phyloP scores from a whole-genome alignment of 2,888 invertebrate genomes.

The Phlogophora meticulosa region DNA sequence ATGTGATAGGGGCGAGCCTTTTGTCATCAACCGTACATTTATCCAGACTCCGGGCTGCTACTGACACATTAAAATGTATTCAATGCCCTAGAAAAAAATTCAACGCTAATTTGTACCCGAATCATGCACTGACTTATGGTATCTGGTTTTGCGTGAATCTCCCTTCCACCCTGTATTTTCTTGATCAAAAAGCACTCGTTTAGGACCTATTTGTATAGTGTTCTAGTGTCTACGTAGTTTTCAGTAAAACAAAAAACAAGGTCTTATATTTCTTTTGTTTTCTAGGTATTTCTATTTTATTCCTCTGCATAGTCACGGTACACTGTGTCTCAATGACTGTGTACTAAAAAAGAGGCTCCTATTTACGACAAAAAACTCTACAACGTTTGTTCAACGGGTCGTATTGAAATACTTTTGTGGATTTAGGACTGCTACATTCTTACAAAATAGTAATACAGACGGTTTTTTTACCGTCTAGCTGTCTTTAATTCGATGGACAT shows the following conservation, averaged over 20 bases:
- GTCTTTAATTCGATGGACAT: constrained; percentile 27
- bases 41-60: too few relatives aligned
- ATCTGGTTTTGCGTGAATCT: too few relatives aligned
- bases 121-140: too few relatives aligned
- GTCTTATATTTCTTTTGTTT: background rate
- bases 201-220: constrained; percentile 1
- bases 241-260: constrained; percentile 27
- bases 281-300: constrained; percentile 28
- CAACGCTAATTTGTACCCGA: too few relatives aligned
- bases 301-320: constrained; percentile 42
- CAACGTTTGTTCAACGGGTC: constrained; percentile 9
- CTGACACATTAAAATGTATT: too few relatives aligned
- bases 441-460: constrained; percentile 22
- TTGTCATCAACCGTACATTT: too few relatives aligned
- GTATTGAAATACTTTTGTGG: constrained; percentile 41
- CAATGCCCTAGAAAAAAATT: too few relatives aligned
- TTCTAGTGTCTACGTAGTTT: constrained; percentile 10
- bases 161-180: too few relatives aligned
- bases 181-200: background rate
- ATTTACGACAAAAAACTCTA: constrained; percentile 14
- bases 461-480: constrained; percentile 37
- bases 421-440: background rate
- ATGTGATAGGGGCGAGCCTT: too few relatives aligned
- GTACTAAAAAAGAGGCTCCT: constrained; percentile 26
- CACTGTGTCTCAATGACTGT: constrained; percentile 28